Conservation (phyloP, 2,797 vertebrate species). For the Mus spretus region DNA sequence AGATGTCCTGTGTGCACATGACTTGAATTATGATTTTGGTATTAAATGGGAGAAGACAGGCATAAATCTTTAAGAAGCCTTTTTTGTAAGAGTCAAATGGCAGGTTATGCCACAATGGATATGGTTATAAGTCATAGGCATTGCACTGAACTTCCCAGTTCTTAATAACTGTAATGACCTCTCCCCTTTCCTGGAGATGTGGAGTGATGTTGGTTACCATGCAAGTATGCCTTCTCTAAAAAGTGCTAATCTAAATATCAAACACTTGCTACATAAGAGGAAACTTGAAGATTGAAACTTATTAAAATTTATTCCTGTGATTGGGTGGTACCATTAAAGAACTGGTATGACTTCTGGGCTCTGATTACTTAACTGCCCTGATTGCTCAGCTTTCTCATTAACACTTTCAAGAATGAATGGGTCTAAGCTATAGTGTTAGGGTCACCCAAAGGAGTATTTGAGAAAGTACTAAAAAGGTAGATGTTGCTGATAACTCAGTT, state of each 20-base stretch:
- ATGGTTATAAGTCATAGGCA: not conserved
- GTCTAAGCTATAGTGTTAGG: not conserved
- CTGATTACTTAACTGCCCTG: fast-evolving
- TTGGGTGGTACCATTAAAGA: not conserved
- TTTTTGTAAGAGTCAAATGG: not conserved
- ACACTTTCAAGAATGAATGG: not conserved
- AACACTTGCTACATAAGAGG: not conserved
- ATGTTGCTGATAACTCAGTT: not conserved
- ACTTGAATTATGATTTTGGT: not conserved
- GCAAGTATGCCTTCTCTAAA: not conserved
- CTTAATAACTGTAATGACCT: not conserved
- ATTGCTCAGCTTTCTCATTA: not conserved
- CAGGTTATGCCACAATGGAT: not conserved
- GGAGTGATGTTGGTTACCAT: not conserved
- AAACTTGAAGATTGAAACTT: not conserved
- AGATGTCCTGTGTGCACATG: not conserved
- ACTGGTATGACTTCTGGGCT: not conserved
- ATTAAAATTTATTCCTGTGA: not conserved
- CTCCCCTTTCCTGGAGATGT: not conserved
- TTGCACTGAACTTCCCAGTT: not conserved
- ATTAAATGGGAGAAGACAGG: not conserved
- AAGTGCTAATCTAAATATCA: not conserved
- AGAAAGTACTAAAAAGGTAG: not conserved
- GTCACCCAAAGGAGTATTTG: not conserved
- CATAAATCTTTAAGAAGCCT: not conserved